A percentile compares a stretch with the other conserved stretches of the same genome.
phyloP scores from a whole-genome alignment of 2,888 invertebrate genomes.

The Cabera pusaria region DNA sequence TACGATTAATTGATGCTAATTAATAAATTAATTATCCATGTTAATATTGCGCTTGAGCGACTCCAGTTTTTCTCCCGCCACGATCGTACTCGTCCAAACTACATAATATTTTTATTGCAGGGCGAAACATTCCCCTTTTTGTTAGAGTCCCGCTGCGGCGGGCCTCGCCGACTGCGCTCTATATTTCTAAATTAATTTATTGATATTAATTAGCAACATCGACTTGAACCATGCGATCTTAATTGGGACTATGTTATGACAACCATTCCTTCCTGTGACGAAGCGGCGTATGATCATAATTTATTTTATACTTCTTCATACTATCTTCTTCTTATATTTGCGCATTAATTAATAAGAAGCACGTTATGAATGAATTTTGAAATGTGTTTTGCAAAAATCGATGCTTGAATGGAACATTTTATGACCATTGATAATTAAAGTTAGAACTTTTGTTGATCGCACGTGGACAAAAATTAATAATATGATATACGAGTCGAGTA shows the following conservation, averaged over 20 bases:
- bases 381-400: constrained; percentile 17
- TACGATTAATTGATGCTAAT: constrained; percentile 78
- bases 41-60: constrained; percentile 69
- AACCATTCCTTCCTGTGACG: constrained; percentile 52
- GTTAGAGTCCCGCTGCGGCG: constrained; percentile 46
- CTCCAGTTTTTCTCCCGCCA: constrained; percentile 62
- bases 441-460: constrained; percentile 17
- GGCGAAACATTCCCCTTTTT: constrained; percentile 62
- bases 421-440: constrained; percentile 23
- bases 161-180: constrained; percentile 38
- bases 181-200: constrained; percentile 66
- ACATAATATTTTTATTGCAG: constrained; percentile 58
- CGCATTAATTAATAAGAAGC: constrained; percentile 45
- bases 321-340: too few relatives aligned
- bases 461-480: constrained; percentile 33
- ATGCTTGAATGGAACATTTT: constrained; percentile 6
- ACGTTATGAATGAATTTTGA: constrained; percentile 42
- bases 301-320: constrained; percentile 65
- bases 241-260: constrained; percentile 58
- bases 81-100: constrained; percentile 57
- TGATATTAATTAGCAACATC: constrained; percentile 54
- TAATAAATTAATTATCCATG: constrained; percentile 80
- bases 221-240: constrained; percentile 42
- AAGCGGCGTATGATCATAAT: constrained; percentile 46
- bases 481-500: constrained; percentile 30